Conservation (phyloP, 1,140 invertebrate genomes). For the Cotesia typhae region DNA sequence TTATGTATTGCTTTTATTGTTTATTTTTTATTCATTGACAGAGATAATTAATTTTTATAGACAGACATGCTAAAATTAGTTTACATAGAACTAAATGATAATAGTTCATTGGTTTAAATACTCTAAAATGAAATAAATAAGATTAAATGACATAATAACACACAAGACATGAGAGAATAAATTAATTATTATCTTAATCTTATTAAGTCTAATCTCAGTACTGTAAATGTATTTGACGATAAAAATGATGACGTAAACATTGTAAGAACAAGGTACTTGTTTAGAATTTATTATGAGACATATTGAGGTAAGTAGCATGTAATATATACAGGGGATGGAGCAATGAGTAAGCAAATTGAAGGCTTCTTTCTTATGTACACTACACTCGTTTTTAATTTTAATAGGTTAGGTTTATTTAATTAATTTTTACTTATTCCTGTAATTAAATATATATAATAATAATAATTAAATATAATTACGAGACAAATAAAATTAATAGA, state of each 20-base stretch:
- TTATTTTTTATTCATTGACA: no score
- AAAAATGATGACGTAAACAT: constrained; percentile 7
- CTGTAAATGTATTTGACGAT: not conserved
- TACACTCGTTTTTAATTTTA: not conserved
- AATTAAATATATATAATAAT: not conserved
- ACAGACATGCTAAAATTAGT: no score
- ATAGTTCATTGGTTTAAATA: no score
- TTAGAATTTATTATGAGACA: not conserved
- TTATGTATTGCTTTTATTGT: no score
- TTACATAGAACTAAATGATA: no score
- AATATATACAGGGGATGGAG: not conserved
- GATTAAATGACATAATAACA: not conserved
- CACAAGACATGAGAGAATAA: no score
- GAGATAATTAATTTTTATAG: no score
- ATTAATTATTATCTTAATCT: no score
- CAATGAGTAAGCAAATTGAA: constrained; percentile 33
- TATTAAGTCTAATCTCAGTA: not conserved
- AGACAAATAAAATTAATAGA: not conserved
- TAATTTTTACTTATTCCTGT: not conserved
- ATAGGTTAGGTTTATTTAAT: constrained; percentile 8
- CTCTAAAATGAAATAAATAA: no score
- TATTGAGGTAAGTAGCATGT: not conserved
- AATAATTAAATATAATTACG: not conserved
- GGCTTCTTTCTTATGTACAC: not conserved
- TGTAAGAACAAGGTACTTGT: not conserved